phyloP scores from a whole-genome alignment of 2,113 vertebrate species.

The Brachirus orientalis region DNA sequence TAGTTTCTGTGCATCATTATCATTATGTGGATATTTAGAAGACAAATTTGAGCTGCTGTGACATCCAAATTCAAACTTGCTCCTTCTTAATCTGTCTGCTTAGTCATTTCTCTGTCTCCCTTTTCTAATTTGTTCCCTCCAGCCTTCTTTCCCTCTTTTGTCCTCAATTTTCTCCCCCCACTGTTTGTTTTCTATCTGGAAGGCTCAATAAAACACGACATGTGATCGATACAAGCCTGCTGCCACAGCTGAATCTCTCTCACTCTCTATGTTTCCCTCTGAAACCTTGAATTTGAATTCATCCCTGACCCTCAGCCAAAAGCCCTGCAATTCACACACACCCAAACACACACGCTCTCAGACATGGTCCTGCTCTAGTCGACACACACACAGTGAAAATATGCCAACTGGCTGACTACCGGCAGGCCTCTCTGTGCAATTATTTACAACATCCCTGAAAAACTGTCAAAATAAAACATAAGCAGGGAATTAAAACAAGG shows the following conservation, averaged over 20 bases:
- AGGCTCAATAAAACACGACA: conserved; percentile 52
- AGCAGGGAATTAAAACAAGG: conserved; percentile 44
- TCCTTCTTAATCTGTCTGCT: background rate
- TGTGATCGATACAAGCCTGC: conserved; percentile 46
- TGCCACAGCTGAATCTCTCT: conserved; percentile 18
- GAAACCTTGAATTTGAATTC: conserved; percentile 40
- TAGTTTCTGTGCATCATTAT: background rate
- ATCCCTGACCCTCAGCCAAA: conserved; percentile 40
- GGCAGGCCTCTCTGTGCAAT: conserved; percentile 48
- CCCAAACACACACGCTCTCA: background rate
- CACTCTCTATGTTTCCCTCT: conserved; percentile 6
- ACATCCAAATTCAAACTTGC: background rate
- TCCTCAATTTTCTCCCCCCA: too few species aligned
- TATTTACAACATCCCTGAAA: conserved; percentile 60
- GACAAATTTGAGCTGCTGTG: background rate
- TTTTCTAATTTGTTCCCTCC: background rate
- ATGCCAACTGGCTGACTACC: conserved; percentile 58
- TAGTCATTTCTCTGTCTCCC: background rate
- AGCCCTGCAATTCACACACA: background rate
- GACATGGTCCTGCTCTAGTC: conserved; percentile 26
- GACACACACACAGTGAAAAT: conserved; percentile 45
- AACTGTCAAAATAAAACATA: conserved; percentile 67
- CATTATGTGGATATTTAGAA: background rate
- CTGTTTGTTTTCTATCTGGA: conserved; percentile 47
- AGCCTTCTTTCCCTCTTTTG: background rate